These are phyloP conservation scores for Palythoa grandiflora DNA, from an alignment of 92 coral and sea anemone genomes.

Conservation along the genomic window DNA sequence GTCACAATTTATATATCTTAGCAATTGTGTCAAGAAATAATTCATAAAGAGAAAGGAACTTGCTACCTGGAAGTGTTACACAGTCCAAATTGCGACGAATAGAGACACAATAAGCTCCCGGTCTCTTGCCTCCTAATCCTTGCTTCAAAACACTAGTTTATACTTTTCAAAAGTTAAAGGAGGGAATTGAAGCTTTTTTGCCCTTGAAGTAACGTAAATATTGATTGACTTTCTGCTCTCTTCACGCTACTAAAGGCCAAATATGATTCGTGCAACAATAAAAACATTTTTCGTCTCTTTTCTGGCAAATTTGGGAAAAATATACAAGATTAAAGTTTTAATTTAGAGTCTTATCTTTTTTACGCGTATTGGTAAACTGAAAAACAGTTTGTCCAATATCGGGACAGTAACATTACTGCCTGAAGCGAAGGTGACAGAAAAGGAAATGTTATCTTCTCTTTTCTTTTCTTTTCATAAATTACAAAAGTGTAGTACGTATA, in stretches of 20 bases:
- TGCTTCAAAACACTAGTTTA: too few species aligned
- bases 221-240: not conserved
- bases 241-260: not conserved
- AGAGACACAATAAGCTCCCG: too few species aligned
- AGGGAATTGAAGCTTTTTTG: not conserved
- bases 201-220: not conserved
- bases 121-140: too few species aligned
- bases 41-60: too few species aligned
- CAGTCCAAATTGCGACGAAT: too few species aligned
- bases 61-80: too few species aligned
- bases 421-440: not conserved
- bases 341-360: not conserved
- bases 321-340: not conserved
- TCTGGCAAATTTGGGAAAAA: not conserved
- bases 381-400: not conserved
- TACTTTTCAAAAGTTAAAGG: not conserved
- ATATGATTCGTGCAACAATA: not conserved
- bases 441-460: not conserved
- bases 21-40: too few species aligned
- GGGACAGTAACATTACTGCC: not conserved
- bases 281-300: not conserved
- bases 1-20: too few species aligned
- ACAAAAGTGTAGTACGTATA: not conserved
- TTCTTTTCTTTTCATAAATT: not conserved
- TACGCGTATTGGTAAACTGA: not conserved